A percentile compares a stretch with the other conserved stretches of the same genome.
Conservation (phyloP, 2,797 vertebrate species). For the Notolepis coatsorum region DNA sequence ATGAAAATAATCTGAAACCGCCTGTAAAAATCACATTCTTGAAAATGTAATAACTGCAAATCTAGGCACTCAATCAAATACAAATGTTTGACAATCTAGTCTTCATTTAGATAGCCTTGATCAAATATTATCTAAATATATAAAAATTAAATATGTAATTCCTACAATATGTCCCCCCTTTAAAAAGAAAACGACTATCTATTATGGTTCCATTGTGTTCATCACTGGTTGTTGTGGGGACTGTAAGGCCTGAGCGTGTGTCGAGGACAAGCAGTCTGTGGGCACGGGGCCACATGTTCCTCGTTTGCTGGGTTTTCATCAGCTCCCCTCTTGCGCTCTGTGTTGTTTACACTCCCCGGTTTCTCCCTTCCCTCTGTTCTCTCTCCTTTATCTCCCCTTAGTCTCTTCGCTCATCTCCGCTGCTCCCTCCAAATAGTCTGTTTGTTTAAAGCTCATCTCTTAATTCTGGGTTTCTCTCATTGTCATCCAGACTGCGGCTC, state of each 20-base stretch:
- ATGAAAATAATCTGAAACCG: too few relatives aligned
- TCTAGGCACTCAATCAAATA: too few relatives aligned
- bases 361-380: slow-evolving; percentile 47
- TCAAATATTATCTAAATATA: too few relatives aligned
- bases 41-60: too few relatives aligned
- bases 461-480: slow-evolving; percentile 67
- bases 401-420: slow-evolving; percentile 47
- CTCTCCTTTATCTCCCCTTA: slow-evolving; percentile 30
- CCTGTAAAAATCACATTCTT: too few relatives aligned
- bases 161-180: too few relatives aligned
- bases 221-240: slow-evolving; percentile 27
- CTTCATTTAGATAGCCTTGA: too few relatives aligned
- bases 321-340: slow-evolving; percentile 64
- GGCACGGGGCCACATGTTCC: slow-evolving; percentile 70
- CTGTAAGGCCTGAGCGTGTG: slow-evolving; percentile 53
- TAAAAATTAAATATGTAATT: too few relatives aligned
- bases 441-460: slow-evolving; percentile 67
- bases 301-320: slow-evolving; percentile 76
- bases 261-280: slow-evolving; percentile 56
- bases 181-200: too few relatives aligned
- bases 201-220: slow-evolving; percentile 19
- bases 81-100: too few relatives aligned
- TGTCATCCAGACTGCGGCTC: slow-evolving; percentile 37
- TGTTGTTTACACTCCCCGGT: slow-evolving; percentile 65
- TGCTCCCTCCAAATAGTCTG: slow-evolving; percentile 51